Percentiles rank a stretch among this genome's conserved stretches.
phyloP scores from a whole-genome alignment of 2,888 invertebrate species.

The Spilarctia lutea region DNA sequence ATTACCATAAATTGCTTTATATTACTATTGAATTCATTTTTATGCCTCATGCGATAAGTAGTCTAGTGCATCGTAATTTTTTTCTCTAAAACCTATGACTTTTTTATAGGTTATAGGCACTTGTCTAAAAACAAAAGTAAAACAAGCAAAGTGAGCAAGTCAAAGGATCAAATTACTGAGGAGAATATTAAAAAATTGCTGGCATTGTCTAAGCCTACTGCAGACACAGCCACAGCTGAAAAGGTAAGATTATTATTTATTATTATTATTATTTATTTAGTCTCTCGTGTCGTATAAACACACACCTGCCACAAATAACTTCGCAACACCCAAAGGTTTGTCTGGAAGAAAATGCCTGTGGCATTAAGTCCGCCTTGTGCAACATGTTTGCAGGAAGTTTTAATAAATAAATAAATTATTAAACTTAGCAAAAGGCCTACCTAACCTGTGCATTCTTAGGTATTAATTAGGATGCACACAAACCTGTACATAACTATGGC shows the following conservation, averaged over 20 bases:
- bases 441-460: too few relatives aligned
- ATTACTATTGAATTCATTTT: neutral
- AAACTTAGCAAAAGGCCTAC: neutral
- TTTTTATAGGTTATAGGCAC: conserved; percentile 42
- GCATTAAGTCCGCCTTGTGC: too few relatives aligned
- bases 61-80: neutral
- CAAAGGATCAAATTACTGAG: conserved; percentile 64
- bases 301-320: too few relatives aligned
- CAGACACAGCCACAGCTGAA: conserved; percentile 69
- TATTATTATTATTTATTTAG: too few relatives aligned
- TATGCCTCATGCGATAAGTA: neutral
- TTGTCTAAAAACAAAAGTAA: conserved; percentile 58
- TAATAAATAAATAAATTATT: too few relatives aligned
- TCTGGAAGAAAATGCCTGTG: too few relatives aligned
- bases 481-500: too few relatives aligned
- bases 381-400: too few relatives aligned
- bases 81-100: conserved; percentile 1
- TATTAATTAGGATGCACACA: too few relatives aligned
- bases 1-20: conserved; percentile 3
- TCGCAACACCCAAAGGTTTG: too few relatives aligned
- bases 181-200: conserved; percentile 83
- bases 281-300: too few relatives aligned
- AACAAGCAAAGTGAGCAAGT: conserved; percentile 49
- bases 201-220: conserved; percentile 73
- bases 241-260: conserved; percentile 78